These are phyloP conservation scores for Heliconius congener DNA, from an alignment of 1,140 invertebrate genomes.

Conservation along the genomic window DNA sequence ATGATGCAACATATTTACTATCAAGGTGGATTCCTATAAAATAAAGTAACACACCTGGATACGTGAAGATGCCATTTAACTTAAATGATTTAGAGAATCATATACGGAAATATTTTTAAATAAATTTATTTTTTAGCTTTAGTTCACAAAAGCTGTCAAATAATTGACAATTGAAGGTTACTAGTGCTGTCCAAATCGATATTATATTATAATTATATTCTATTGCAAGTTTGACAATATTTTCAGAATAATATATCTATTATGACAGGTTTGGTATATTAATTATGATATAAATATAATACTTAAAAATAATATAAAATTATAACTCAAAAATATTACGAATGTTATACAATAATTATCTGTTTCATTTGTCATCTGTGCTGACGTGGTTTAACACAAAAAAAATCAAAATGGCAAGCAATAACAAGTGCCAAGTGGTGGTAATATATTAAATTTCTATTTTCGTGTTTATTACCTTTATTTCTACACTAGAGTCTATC, in stretches of 20 bases:
- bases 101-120: slow-evolving; percentile 31
- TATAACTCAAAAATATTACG: not conserved
- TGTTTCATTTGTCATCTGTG: slow-evolving; percentile 42
- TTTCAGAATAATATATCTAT: not conserved
- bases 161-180: slow-evolving; percentile 31
- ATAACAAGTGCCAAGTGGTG: slow-evolving; percentile 59
- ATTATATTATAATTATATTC: not conserved
- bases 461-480: slow-evolving; percentile 17
- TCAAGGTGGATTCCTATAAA: slow-evolving; percentile 4
- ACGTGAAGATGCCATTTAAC: slow-evolving; percentile 73
- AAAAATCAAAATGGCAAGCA: slow-evolving; percentile 54
- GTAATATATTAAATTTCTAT: slow-evolving; percentile 52
- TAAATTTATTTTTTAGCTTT: slow-evolving; percentile 23
- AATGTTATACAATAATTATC: not conserved
- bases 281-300: not conserved
- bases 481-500: slow-evolving; percentile 28
- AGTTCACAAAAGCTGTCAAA: slow-evolving; percentile 25
- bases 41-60: slow-evolving; percentile 57
- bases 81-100: slow-evolving; percentile 33
- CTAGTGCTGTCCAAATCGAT: slow-evolving; percentile 21
- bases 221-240: not conserved
- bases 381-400: slow-evolving; percentile 60
- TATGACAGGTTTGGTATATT: not conserved
- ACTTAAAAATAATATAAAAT: not conserved
- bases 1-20: slow-evolving; percentile 53